Evolutionary conservation across 1,140 invertebrate species (phyloP).

Genomic region (Lepidurus apus): DNA sequence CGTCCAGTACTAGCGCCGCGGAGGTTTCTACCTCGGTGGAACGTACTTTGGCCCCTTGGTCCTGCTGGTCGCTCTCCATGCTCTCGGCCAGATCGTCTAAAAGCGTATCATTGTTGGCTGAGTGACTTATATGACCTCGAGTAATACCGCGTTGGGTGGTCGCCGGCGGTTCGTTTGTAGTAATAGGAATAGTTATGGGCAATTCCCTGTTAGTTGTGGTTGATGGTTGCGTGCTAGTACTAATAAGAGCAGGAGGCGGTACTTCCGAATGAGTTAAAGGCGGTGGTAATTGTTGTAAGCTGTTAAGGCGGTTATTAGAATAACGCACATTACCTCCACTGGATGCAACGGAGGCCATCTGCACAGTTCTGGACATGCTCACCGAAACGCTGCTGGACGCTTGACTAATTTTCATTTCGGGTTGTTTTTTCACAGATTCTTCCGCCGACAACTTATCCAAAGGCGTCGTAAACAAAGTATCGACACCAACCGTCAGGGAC

Average conservation of each 20-base stretch:
- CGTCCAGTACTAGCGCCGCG: background rate
- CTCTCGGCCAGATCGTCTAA: background rate
- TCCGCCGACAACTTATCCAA: background rate
- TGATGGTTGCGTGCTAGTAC: background rate
- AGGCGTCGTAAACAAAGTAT: background rate
- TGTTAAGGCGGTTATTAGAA: background rate
- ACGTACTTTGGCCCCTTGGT: background rate
- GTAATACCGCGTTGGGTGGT: background rate
- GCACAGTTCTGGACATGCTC: background rate
- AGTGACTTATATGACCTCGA: background rate
- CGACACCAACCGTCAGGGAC: background rate
- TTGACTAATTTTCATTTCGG: slow-evolving; percentile 5
- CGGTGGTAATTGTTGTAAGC: background rate
- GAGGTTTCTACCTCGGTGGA: background rate
- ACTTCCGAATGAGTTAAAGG: background rate
- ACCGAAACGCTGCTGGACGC: background rate
- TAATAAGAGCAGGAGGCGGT: background rate
- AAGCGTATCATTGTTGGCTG: background rate
- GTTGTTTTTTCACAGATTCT: background rate
- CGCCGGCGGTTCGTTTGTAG: background rate
- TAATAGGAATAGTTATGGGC: background rate
- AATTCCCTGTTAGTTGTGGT: background rate
- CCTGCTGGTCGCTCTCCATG: background rate
- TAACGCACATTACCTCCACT: background rate
- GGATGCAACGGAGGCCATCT: background rate